A percentile compares a stretch with the other conserved stretches of the same genome.
Evolutionary conservation across 2,113 vertebrate genomes (phyloP).

Genomic region (Pseudorectes ferrugineus): DNA sequence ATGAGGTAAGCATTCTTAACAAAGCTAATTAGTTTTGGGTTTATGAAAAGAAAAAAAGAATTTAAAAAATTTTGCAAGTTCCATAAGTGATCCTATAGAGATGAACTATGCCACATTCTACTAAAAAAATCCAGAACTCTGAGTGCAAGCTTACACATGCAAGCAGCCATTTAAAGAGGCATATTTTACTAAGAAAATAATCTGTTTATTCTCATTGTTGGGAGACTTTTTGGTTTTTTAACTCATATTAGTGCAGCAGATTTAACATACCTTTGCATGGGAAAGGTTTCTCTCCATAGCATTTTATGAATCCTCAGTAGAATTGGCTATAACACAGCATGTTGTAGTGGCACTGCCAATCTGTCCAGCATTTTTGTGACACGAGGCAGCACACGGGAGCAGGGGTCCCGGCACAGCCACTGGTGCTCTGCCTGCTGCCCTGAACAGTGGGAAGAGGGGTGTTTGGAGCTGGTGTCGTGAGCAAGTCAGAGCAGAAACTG

Average conservation of each 20-base stretch:
- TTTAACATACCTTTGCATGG: neutral
- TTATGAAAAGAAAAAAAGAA: neutral
- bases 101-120: neutral
- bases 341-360: neutral
- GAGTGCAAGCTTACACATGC: neutral
- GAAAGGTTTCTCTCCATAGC: neutral
- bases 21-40: neutral
- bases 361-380: neutral
- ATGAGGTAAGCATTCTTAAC: neutral
- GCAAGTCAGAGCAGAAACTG: neutral
- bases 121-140: neutral
- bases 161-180: neutral
- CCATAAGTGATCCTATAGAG: neutral
- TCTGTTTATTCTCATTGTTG: neutral
- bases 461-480: neutral
- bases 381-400: rapidly evolving
- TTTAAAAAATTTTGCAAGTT: neutral
- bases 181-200: neutral
- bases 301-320: neutral
- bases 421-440: neutral
- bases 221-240: neutral
- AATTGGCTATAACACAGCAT: neutral
- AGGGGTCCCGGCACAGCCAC: neutral
- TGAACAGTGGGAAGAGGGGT: rapidly evolving
- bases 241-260: neutral